phyloP scores from a whole-genome alignment of 2,888 invertebrate genomes.

The Calameuta idolon region DNA sequence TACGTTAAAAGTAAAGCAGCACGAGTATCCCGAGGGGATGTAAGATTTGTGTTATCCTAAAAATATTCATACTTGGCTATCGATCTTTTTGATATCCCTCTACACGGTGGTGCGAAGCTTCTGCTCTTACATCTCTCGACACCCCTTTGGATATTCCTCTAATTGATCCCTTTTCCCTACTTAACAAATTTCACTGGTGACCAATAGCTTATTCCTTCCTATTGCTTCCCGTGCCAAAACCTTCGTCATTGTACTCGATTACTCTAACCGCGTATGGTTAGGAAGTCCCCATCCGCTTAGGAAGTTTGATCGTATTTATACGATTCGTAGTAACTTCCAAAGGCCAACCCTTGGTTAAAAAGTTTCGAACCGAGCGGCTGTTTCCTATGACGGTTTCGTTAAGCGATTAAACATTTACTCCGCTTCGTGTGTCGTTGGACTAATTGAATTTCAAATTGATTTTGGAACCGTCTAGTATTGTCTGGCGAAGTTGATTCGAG shows the following conservation, averaged over 20 bases:
- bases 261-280: not conserved
- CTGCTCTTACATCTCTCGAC: not conserved
- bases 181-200: not conserved
- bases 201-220: not conserved
- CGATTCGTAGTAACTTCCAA: not conserved
- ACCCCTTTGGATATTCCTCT: not conserved
- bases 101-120: not conserved
- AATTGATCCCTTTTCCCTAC: not conserved
- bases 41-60: not conserved
- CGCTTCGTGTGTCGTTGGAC: not conserved
- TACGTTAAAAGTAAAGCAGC: not conserved
- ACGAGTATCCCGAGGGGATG: not conserved
- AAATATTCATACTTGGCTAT: not conserved
- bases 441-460: not conserved
- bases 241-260: slow-evolving; percentile 4
- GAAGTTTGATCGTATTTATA: slow-evolving; percentile 1
- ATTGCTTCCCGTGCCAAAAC: not conserved
- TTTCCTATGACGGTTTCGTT: not conserved
- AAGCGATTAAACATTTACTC: slow-evolving; percentile 2
- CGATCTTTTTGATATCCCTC: not conserved
- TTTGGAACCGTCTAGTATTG: not conserved
- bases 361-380: not conserved
- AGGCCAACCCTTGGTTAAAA: not conserved
- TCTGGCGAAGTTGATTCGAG: not conserved
- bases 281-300: not conserved